A percentile compares a stretch with the other conserved stretches of the same genome.
These are phyloP conservation scores for Conus betulinus DNA, from an alignment of 1,140 invertebrate genomes.

Conservation along the genomic window DNA sequence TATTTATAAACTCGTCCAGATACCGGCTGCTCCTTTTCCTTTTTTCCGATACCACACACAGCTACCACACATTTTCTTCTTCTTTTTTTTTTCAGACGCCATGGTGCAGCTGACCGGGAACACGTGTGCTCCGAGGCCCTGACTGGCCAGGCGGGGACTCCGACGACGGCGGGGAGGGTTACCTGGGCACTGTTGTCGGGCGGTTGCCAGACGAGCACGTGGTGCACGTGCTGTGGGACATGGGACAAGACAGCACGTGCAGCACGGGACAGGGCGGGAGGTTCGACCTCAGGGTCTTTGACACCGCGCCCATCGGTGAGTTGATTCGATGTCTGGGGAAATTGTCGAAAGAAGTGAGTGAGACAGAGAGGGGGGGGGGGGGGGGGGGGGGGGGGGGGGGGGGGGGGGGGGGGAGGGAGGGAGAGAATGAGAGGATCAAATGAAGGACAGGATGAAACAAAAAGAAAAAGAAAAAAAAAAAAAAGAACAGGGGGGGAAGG, in stretches of 20 bases:
- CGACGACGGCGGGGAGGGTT: constrained; percentile 50
- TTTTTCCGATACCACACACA: no score
- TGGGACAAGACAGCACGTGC: constrained; percentile 47
- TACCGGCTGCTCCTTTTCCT: no score
- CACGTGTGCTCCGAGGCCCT: constrained; percentile 69
- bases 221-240: constrained; percentile 59
- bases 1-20: no score
- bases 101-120: constrained; percentile 81
- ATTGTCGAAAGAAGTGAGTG: no score
- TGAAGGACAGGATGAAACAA: no score
- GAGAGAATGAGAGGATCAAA: no score
- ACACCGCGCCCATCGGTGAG: constrained; percentile 53
- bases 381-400: no score
- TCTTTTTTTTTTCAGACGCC: not conserved
- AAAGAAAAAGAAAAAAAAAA: no score
- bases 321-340: not conserved
- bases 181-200: constrained; percentile 75
- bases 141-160: constrained; percentile 44
- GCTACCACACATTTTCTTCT: not conserved
- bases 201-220: constrained; percentile 45
- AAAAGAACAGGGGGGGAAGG: no score
- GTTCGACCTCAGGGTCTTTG: constrained; percentile 59
- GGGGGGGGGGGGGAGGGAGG: no score
- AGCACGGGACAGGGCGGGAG: constrained; percentile 54
- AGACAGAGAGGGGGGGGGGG: no score